phyloP scores from a whole-genome alignment of 2,888 invertebrate genomes.

The Chymomyza caudatula region DNA sequence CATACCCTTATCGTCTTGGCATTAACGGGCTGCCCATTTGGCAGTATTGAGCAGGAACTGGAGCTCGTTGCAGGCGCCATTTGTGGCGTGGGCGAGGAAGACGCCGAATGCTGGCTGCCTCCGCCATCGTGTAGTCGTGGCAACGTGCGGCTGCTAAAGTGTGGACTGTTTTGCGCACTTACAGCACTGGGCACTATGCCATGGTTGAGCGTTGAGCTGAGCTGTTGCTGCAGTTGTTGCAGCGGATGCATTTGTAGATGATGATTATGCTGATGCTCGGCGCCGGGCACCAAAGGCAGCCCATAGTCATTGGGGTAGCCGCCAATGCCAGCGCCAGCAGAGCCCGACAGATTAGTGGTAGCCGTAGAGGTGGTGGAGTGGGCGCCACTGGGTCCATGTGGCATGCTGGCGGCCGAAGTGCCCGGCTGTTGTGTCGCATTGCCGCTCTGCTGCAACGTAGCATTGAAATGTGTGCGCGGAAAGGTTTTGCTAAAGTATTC shows the following conservation, averaged over 20 bases:
- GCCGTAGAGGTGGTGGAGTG: constrained; percentile 75
- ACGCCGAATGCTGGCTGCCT: constrained; percentile 39
- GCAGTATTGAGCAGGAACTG: constrained; percentile 71
- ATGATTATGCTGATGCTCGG: constrained; percentile 77
- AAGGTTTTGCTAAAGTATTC: constrained; percentile 83
- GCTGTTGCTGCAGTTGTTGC: constrained; percentile 78
- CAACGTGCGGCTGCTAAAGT: constrained; percentile 67
- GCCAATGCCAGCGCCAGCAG: constrained; percentile 48
- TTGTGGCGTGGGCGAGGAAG: constrained; percentile 51
- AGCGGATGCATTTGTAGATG: constrained; percentile 78
- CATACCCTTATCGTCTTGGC: constrained; percentile 91
- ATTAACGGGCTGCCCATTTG: constrained; percentile 79
- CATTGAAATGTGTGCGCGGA: constrained; percentile 79
- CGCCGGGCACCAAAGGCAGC: constrained; percentile 82
- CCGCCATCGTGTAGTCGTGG: constrained; percentile 60
- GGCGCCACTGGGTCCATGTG: constrained; percentile 39
- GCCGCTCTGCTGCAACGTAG: constrained; percentile 39
- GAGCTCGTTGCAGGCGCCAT: constrained; percentile 39
- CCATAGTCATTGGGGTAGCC: constrained; percentile 89
- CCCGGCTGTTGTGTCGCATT: background rate
- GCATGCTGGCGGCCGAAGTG: constrained; percentile 6
- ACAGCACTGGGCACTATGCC: constrained; percentile 44
- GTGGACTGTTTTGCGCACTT: constrained; percentile 50
- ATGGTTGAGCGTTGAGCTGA: constrained; percentile 49
- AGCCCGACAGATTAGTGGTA: constrained; percentile 74